A percentile compares a stretch with the other conserved stretches of the same genome.
phyloP scores from a whole-genome alignment of 1,140 invertebrate genomes.

The Caenorhabditis inopinata region DNA sequence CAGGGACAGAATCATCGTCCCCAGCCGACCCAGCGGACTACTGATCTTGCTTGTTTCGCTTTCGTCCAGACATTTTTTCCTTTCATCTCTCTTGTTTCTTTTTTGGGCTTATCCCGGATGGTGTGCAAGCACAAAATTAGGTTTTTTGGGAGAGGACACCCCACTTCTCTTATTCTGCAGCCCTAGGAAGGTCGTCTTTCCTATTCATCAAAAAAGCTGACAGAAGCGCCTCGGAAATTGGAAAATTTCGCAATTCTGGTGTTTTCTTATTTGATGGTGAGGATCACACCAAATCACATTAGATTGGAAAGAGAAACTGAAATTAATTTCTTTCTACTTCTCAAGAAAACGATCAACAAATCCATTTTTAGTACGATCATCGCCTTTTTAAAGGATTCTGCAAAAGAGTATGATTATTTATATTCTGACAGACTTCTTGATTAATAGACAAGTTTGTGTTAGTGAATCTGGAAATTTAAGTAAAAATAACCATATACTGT shows the following conservation, averaged over 20 bases:
- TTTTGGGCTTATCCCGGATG: slow-evolving; percentile 23
- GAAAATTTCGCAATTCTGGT: slow-evolving; percentile 17
- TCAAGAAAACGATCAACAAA: too few species aligned
- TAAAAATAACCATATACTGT: too few species aligned
- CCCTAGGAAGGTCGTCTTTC: not conserved
- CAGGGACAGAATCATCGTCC: not conserved
- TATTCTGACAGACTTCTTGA: too few species aligned
- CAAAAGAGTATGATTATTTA: too few species aligned
- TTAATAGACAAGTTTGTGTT: too few species aligned
- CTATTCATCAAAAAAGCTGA: slow-evolving; percentile 25
- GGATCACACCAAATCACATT: slow-evolving; percentile 20
- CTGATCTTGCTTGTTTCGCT: slow-evolving; percentile 1
- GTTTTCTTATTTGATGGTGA: not conserved
- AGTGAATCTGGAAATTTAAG: too few species aligned
- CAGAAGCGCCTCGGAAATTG: slow-evolving; percentile 10
- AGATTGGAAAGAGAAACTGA: not conserved
- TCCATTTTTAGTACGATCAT: too few species aligned
- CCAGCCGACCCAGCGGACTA: not conserved
- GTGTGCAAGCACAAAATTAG: slow-evolving; percentile 25
- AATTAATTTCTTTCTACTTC: not conserved
- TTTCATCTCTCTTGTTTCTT: not conserved
- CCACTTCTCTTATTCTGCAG: slow-evolving; percentile 8
- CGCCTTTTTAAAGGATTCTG: too few species aligned
- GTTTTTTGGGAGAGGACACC: not conserved
- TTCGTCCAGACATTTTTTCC: slow-evolving; percentile 11